phyloP scores from a whole-genome alignment of 1,140 invertebrate species.

The Drosophila punjabiensis region DNA sequence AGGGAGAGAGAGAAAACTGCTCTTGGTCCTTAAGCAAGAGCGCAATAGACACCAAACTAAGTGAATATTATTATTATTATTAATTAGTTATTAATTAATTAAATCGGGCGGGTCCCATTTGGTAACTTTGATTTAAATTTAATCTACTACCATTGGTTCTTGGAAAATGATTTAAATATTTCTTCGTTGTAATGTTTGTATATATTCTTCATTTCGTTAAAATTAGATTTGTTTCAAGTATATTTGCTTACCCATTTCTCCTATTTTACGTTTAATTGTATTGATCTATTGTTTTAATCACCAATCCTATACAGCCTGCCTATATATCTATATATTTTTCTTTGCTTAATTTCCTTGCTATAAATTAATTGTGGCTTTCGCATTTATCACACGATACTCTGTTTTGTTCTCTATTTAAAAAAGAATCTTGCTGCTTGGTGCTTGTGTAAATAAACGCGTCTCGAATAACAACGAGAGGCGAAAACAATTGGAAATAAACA shows the following conservation, averaged over 20 bases:
- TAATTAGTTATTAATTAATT: too few species aligned
- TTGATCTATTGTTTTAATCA: background rate
- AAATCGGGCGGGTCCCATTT: too few species aligned
- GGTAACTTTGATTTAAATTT: too few species aligned
- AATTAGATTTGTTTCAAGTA: background rate
- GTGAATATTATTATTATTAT: too few species aligned
- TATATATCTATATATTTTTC: conserved; percentile 1
- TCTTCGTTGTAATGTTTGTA: too few species aligned
- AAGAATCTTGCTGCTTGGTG: conserved; percentile 4
- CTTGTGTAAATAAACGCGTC: conserved; percentile 43
- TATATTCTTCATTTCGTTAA: background rate
- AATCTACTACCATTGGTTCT: too few species aligned
- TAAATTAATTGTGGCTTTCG: conserved; percentile 4
- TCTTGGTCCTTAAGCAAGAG: too few species aligned
- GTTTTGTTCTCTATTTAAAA: conserved; percentile 18
- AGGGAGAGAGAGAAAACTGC: too few species aligned
- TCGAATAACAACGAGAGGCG: conserved; percentile 21
- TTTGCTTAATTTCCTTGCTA: background rate
- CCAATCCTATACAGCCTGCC: background rate
- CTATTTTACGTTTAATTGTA: background rate
- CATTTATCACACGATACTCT: conserved; percentile 10
- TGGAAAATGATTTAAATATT: too few species aligned
- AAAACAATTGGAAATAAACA: conserved; percentile 44
- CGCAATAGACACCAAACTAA: too few species aligned
- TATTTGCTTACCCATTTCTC: background rate